Percentiles rank a stretch among this genome's conserved stretches.
Evolutionary conservation across 2,888 invertebrate species (phyloP).

Genomic region (Drosophila suboccidentalis): DNA sequence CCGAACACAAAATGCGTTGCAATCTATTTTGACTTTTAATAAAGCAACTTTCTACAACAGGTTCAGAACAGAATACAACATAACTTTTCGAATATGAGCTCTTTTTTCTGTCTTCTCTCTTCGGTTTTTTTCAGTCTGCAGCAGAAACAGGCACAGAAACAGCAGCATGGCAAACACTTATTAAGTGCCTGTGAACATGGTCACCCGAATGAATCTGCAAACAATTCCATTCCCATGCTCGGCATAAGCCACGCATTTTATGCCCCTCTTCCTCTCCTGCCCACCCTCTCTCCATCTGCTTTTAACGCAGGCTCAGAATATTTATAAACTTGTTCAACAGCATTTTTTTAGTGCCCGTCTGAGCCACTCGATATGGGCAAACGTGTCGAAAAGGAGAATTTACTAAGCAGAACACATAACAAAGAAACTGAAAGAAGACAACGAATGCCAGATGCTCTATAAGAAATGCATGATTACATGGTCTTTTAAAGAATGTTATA

Average conservation of each 20-base stretch:
- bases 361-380: constrained; percentile 47
- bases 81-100: constrained; percentile 49
- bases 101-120: constrained; percentile 5
- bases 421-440: background rate
- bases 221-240: constrained; percentile 48
- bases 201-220: constrained; percentile 39
- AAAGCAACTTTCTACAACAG: constrained; percentile 47
- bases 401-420: constrained; percentile 18
- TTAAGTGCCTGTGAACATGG: constrained; percentile 58
- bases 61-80: constrained; percentile 27
- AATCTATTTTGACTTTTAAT: constrained; percentile 54
- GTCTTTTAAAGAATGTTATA: background rate
- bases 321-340: constrained; percentile 50
- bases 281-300: background rate
- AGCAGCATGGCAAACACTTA: constrained; percentile 47
- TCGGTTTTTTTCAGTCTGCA: constrained; percentile 11
- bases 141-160: constrained; percentile 1
- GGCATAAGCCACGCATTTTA: constrained; percentile 44
- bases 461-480: background rate
- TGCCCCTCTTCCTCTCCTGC: constrained; percentile 5
- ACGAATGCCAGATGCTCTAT: constrained; percentile 24
- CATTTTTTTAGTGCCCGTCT: constrained; percentile 33
- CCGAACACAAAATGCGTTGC: constrained; percentile 34
- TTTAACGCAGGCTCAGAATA: constrained; percentile 30
- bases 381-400: constrained; percentile 49